These are phyloP conservation scores for Whitmania pigra DNA, from an alignment of 1,140 invertebrate species.

Conservation along the genomic window DNA sequence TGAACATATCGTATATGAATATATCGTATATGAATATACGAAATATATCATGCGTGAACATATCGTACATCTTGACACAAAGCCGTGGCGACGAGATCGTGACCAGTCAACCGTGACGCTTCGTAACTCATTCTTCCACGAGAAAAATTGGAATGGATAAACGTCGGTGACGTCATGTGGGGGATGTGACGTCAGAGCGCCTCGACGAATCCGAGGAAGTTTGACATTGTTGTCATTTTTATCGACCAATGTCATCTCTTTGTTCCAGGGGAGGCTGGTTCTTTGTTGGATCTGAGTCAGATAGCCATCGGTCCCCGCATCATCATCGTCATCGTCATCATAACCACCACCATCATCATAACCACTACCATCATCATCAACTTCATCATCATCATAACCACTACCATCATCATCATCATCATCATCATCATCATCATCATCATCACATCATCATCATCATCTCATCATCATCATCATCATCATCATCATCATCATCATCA, in stretches of 20 bases:
- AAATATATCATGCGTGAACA: too few relatives aligned
- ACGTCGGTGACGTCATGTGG: not conserved
- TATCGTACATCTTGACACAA: too few relatives aligned
- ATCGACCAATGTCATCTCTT: too few relatives aligned
- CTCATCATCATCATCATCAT: too few relatives aligned
- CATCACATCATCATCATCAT: too few relatives aligned
- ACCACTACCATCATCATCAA: not conserved
- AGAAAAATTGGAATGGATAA: not conserved
- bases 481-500: conserved; percentile 24
- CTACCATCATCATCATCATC: not conserved
- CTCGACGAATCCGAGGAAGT: not conserved
- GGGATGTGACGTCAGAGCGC: not conserved
- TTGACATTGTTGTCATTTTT: not conserved
- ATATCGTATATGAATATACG: too few relatives aligned
- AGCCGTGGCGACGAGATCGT: too few relatives aligned
- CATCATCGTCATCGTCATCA: conserved; percentile 23
- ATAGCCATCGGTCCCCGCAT: not conserved
- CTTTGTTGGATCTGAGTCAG: not conserved
- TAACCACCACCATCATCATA: not conserved
- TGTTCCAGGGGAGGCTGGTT: too few relatives aligned
- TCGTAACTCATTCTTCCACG: not conserved
- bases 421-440: not conserved
- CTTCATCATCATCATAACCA: not conserved
- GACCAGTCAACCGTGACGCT: too few relatives aligned
- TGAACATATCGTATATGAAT: too few relatives aligned